Evolutionary conservation across 2,113 vertebrate species (phyloP).

Genomic region (Cyanistes caeruleus): DNA sequence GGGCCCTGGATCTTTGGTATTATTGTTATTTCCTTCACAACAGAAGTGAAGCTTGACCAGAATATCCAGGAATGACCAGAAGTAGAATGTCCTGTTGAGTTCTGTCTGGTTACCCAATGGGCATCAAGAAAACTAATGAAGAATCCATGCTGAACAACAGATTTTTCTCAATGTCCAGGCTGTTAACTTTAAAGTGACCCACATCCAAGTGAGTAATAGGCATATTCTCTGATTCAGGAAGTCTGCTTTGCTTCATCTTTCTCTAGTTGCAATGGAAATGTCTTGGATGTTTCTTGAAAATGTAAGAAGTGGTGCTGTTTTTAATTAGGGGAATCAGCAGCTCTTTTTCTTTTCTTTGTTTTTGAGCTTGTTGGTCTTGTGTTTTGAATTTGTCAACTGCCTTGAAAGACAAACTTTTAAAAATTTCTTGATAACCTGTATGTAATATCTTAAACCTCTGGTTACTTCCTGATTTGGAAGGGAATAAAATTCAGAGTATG

Average conservation of each 20-base stretch:
- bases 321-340: not conserved
- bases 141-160: constrained; percentile 64
- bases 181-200: constrained; percentile 69
- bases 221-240: constrained; percentile 57
- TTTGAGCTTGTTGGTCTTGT: not conserved
- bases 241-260: constrained; percentile 62
- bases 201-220: constrained; percentile 70
- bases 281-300: constrained; percentile 37
- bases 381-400: constrained; percentile 14
- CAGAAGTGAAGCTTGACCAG: constrained; percentile 69
- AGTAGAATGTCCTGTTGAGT: constrained; percentile 65
- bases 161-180: constrained; percentile 64
- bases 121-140: constrained; percentile 64
- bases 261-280: constrained; percentile 49
- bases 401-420: not conserved
- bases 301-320: not conserved
- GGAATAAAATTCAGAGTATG: not conserved
- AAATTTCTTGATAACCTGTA: not conserved
- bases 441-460: not conserved
- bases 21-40: constrained; percentile 71
- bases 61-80: constrained; percentile 65
- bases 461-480: not conserved
- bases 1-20: constrained; percentile 65
- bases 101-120: constrained; percentile 59
- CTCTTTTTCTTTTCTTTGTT: constrained; percentile 18